Conservation (phyloP, 2,888 invertebrate genomes). For the Atherix ibis region DNA sequence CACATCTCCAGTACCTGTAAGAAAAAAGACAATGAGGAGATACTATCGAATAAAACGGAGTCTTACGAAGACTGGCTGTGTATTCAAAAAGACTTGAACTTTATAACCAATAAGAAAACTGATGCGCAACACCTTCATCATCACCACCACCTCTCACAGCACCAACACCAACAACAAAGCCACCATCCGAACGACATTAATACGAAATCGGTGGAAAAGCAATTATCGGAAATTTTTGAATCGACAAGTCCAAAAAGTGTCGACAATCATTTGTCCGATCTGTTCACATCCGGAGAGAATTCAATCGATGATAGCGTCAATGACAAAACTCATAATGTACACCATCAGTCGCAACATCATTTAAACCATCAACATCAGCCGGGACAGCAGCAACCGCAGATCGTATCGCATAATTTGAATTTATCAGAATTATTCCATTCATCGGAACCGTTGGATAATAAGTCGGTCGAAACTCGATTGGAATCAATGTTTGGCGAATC, state of each 20-base stretch:
- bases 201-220: constrained; percentile 14
- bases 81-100: constrained; percentile 46
- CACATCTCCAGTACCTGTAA: not conserved
- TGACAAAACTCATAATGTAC: constrained; percentile 2
- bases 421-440: constrained; percentile 27
- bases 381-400: constrained; percentile 15
- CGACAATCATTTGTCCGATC: constrained; percentile 22
- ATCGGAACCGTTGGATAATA: constrained; percentile 21
- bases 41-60: constrained; percentile 13
- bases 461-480: constrained; percentile 30
- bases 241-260: constrained; percentile 19
- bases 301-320: constrained; percentile 2
- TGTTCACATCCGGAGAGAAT: constrained; percentile 18
- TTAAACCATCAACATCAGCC: constrained; percentile 15
- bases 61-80: constrained; percentile 53
- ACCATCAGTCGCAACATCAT: constrained; percentile 7
- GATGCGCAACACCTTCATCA: constrained; percentile 4
- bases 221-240: constrained; percentile 29
- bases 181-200: constrained; percentile 17
- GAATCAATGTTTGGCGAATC: constrained; percentile 33
- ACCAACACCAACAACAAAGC: constrained; percentile 13
- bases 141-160: constrained; percentile 6
- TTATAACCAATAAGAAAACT: constrained; percentile 20
- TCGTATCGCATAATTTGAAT: constrained; percentile 7
- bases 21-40: constrained; percentile 8